Evolutionary conservation across 1,140 invertebrate genomes (phyloP).

Genomic region (Panagrolaimus sp.): DNA sequence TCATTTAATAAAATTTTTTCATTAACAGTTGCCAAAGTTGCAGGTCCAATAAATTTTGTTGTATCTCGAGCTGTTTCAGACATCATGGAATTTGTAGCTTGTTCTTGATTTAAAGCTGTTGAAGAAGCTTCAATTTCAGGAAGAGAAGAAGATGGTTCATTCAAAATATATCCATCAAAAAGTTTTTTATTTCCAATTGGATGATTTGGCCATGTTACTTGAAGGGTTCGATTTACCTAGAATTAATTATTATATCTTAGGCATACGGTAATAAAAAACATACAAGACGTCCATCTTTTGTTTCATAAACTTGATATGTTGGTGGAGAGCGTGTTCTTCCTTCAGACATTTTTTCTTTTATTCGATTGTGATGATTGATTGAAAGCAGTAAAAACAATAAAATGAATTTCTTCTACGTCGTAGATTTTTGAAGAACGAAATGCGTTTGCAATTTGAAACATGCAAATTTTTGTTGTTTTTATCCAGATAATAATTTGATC

Average conservation of each 20-base stretch:
- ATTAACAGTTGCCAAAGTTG: not conserved
- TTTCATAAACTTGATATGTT: slow-evolving; percentile 1
- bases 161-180: not conserved
- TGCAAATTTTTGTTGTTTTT: no score
- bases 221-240: not conserved
- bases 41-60: not conserved
- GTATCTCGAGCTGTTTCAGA: not conserved
- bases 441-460: no score
- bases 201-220: not conserved
- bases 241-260: not conserved
- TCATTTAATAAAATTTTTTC: not conserved
- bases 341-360: no score
- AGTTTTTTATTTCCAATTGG: not conserved
- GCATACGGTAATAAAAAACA: not conserved
- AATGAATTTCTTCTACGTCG: no score
- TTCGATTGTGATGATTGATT: no score
- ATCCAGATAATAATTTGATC: no score
- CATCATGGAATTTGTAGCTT: no score
- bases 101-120: no score
- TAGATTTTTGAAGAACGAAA: no score
- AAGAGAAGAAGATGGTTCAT: not conserved
- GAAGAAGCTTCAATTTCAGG: not conserved
- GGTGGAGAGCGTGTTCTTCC: not conserved
- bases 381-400: no score
- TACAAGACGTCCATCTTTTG: slow-evolving; percentile 22